These are phyloP conservation scores for Scopus umbretta DNA, from an alignment of 2,113 vertebrate species.

Conservation along the genomic window DNA sequence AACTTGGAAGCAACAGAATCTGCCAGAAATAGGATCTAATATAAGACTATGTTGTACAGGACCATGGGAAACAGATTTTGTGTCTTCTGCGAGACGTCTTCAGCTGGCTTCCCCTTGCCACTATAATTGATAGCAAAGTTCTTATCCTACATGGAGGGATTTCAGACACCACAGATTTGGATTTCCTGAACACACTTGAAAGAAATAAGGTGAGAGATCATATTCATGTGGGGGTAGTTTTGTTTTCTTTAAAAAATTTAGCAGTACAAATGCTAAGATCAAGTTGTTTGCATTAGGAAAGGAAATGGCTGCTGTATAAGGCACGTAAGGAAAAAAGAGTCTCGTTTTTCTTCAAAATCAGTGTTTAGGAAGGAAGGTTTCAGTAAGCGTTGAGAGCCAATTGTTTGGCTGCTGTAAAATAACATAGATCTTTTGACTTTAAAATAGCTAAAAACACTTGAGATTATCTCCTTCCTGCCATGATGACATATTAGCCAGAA, in stretches of 20 bases:
- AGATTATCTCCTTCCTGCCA: neutral
- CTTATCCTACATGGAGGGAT: constrained; percentile 94
- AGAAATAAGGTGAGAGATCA: constrained; percentile 83
- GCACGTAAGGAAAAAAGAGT: neutral
- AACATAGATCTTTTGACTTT: neutral
- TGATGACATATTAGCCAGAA: neutral
- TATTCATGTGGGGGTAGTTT: neutral
- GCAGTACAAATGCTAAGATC: neutral
- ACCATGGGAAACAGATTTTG: constrained; percentile 81
- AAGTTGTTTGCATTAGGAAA: neutral
- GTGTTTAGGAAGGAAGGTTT: neutral
- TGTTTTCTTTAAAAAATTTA: neutral
- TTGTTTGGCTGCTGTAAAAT: neutral
- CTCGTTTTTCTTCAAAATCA: neutral
- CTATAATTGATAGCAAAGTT: constrained; percentile 89
- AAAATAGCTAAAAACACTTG: neutral
- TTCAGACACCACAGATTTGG: constrained; percentile 89
- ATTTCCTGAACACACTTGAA: constrained; percentile 79
- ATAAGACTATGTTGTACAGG: constrained; percentile 64
- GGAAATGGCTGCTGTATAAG: neutral
- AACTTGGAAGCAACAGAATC: neutral
- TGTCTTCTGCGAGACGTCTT: constrained; percentile 86
- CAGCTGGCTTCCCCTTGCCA: constrained; percentile 88
- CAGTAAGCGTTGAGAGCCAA: neutral
- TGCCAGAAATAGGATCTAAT: neutral